Evolutionary conservation across 2,113 vertebrate genomes (phyloP).

Genomic region (Ploceus nigricollis): DNA sequence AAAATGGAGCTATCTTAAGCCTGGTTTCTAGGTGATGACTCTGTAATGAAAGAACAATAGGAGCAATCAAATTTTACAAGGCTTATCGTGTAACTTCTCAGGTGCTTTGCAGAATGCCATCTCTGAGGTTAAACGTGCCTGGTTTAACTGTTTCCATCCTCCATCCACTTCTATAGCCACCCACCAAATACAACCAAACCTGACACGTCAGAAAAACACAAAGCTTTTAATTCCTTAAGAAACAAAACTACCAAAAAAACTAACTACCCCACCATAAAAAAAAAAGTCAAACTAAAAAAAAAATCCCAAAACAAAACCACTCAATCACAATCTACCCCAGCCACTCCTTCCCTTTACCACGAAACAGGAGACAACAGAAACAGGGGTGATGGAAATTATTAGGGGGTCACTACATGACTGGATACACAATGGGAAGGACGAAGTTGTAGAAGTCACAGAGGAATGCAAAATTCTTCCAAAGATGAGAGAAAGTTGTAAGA

Average conservation of each 20-base stretch:
- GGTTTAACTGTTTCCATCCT: not conserved
- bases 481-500: not conserved
- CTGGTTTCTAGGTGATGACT: not conserved
- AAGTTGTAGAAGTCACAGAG: not conserved
- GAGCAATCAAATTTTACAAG: not conserved
- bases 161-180: not conserved
- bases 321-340: not conserved
- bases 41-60: not conserved
- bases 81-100: not conserved
- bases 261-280: too few species aligned
- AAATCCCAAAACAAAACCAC: not conserved
- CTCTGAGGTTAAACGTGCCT: not conserved
- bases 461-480: not conserved
- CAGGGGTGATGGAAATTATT: not conserved
- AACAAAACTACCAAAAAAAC: not conserved
- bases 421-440: not conserved
- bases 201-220: not conserved
- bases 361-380: not conserved
- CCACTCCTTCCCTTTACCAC: not conserved
- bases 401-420: not conserved
- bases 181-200: not conserved
- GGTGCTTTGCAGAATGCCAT: not conserved
- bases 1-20: not conserved
- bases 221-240: not conserved
- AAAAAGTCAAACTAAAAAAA: not conserved